phyloP scores from a whole-genome alignment of 2,888 invertebrate species.

The Yponomeuta malinellus region DNA sequence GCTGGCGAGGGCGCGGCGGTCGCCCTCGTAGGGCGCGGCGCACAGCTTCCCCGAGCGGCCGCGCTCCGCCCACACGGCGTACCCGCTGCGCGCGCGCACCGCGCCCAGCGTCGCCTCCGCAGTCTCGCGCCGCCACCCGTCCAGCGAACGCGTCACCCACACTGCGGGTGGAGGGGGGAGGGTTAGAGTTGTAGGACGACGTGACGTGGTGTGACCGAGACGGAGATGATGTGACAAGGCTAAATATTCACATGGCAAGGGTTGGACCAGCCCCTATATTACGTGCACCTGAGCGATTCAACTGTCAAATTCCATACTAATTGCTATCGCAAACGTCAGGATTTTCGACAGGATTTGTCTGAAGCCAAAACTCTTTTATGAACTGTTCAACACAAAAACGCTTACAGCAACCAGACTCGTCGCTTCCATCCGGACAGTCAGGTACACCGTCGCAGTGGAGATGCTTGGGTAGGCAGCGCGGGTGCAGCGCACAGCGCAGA shows the following conservation, averaged over 20 bases:
- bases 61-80: constrained; percentile 89
- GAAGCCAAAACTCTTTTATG: no score
- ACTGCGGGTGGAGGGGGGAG: constrained; percentile 63
- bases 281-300: no score
- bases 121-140: constrained; percentile 77
- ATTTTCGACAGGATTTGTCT: no score
- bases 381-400: constrained; percentile 26
- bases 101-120: constrained; percentile 81
- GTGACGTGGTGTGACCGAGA: no score
- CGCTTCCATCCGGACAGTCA: constrained; percentile 91
- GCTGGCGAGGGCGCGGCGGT: constrained; percentile 78
- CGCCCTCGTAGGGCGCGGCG: constrained; percentile 83
- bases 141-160: constrained; percentile 82
- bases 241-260: no score
- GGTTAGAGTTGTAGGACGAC: no score
- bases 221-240: no score
- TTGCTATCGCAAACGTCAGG: no score
- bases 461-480: constrained; percentile 82
- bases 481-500: constrained; percentile 87
- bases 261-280: no score
- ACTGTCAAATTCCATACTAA: no score
- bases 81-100: constrained; percentile 84
- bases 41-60: constrained; percentile 88
- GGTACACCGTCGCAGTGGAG: constrained; percentile 87
- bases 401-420: constrained; percentile 91